Base-by-base conservation (phyloP, 1,140 invertebrate genomes). In the Magallana gigas region DNA sequence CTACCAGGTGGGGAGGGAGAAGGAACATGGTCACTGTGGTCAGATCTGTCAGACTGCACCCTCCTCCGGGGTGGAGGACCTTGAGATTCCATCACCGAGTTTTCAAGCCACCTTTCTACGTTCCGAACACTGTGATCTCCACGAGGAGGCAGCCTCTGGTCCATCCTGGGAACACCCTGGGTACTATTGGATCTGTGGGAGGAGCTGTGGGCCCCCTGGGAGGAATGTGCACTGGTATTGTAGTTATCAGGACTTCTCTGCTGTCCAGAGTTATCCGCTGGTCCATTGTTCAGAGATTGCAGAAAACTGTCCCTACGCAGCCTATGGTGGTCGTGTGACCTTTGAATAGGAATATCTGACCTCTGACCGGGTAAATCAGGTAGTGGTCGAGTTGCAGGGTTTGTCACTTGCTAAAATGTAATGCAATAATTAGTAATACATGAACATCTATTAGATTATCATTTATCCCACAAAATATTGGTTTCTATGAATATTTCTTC, bases 291-390 rank as follows among this genome's bases (percentile, higher is more conserved):
- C 71, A 93, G 91, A 60, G 92, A 92, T 80, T 91, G 90, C 57
- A 92, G 91, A 87, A 93, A 93, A 88, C 92, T 93, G 88, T 93
- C 91, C 68, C 92, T 91, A 0, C 92, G 89, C 80, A 92, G 91
- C 56, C 90, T 89, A 36, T 90, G 89, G 57, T 90, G 91, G 36
- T 91, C 88, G 68, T 87, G 87, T 60, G 90, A 87, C 36, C 80
- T 84, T 59, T 88, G 85, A 64, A 88, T 59, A 82, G 88, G 59
- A 88, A 85, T 58, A 84, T 89, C 81, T 9, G 89, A 89, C 58
- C 88, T 83, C 48, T 90, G 87, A n/a, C 88, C 87, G 12, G 90
- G 85, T 84, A 86, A 60, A 84, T 89, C 88, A 85, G 89, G 90
- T 29, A 89, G 88, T 85, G 86, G 88, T 71, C 85, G 64, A 12